phyloP scores from a whole-genome alignment of 2,797 vertebrate species.

The Sylvilagus floridanus region DNA sequence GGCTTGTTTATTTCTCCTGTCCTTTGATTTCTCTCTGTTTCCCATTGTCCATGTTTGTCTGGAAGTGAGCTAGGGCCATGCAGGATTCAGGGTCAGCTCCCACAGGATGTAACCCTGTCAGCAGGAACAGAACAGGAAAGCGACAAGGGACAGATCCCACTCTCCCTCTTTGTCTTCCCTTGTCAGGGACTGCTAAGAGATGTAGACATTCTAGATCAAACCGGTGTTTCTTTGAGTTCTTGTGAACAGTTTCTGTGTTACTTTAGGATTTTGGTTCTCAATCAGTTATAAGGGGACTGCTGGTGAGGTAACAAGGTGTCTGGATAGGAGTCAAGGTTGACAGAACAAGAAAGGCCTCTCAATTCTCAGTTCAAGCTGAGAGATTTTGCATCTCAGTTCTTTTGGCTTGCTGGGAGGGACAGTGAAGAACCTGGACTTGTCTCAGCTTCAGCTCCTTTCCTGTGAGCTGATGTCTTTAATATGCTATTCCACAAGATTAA shows the following conservation, averaged over 20 bases:
- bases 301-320: slow-evolving; percentile 1
- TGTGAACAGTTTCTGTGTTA: not conserved
- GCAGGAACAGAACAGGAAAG: not conserved
- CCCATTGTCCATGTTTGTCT: not conserved
- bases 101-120: not conserved
- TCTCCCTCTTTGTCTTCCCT: not conserved
- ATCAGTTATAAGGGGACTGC: not conserved
- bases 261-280: not conserved
- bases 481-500: slow-evolving; percentile 5
- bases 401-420: not conserved
- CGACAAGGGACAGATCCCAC: not conserved
- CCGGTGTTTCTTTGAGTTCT: not conserved
- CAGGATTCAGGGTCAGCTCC: not conserved
- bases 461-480: not conserved
- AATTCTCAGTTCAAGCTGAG: not conserved
- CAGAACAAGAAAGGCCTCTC: slow-evolving; percentile 29
- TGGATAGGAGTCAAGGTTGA: not conserved
- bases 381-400: slow-evolving; percentile 36
- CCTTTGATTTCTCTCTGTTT: not conserved
- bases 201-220: not conserved
- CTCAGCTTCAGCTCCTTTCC: not conserved
- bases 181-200: not conserved
- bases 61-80: not conserved
- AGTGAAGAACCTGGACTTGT: not conserved
- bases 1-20: not conserved